These are phyloP conservation scores for Philonicus albiceps DNA, from an alignment of 2,888 invertebrate genomes.

Conservation along the genomic window DNA sequence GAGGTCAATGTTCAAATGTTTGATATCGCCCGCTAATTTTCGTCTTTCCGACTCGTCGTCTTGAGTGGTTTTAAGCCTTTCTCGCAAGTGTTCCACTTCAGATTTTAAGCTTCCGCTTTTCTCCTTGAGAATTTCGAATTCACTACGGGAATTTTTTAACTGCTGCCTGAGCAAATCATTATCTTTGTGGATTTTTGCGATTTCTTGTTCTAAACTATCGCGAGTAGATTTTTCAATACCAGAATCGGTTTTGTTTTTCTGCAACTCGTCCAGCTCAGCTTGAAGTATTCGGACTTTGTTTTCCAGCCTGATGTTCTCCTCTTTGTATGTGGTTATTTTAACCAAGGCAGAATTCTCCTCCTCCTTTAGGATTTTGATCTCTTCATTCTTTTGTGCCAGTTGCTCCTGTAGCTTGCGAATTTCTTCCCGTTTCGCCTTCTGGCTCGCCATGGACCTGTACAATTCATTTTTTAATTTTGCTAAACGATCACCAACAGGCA, in stretches of 20 bases:
- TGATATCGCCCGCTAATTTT: constrained; percentile 64
- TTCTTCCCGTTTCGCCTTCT: constrained; percentile 65
- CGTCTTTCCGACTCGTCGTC: constrained; percentile 62
- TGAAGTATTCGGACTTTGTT: constrained; percentile 56
- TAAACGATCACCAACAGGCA: constrained; percentile 59
- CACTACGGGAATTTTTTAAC: constrained; percentile 60
- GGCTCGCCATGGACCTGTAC: constrained; percentile 62
- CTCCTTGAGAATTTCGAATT: constrained; percentile 32
- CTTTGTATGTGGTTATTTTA: constrained; percentile 57
- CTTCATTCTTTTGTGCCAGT: constrained; percentile 54
- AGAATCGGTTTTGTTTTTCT: constrained; percentile 59
- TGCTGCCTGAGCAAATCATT: constrained; percentile 61
- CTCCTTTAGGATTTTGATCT: constrained; percentile 55
- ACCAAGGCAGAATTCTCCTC: constrained; percentile 59
- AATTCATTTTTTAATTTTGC: constrained; percentile 64
- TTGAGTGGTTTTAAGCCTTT: constrained; percentile 62
- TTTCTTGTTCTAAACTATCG: constrained; percentile 50
- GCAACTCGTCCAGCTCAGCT: constrained; percentile 60
- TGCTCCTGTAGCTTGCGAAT: constrained; percentile 63
- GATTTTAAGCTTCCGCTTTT: constrained; percentile 61
- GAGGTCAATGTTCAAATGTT: constrained; percentile 66
- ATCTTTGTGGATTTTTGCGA: constrained; percentile 61
- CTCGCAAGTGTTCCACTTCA: constrained; percentile 47
- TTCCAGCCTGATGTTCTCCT: constrained; percentile 57
- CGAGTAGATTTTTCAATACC: constrained; percentile 52